A percentile compares a stretch with the other conserved stretches of the same genome.
Conservation (phyloP, 2,113 vertebrate genomes). For the Petaurus breviceps region DNA sequence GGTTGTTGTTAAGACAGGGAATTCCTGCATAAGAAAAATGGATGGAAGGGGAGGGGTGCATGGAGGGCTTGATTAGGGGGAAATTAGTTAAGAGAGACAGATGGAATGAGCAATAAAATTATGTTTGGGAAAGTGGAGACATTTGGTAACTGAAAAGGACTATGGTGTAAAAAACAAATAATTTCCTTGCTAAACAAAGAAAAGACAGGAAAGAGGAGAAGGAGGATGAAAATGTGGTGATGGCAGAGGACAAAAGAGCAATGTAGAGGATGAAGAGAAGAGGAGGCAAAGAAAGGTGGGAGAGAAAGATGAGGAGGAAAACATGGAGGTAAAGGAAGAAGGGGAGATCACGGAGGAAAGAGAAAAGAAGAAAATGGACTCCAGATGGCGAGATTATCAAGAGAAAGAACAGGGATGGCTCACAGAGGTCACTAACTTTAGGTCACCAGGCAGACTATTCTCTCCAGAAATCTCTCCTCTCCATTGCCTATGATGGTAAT, state of each 20-base stretch:
- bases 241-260: neutral
- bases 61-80: neutral
- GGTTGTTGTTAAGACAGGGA: neutral
- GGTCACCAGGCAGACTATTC: neutral
- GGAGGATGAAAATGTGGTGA: neutral
- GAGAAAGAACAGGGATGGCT: neutral
- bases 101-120: neutral
- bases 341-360: neutral
- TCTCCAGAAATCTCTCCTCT: slow-evolving; percentile 55
- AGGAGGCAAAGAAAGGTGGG: neutral
- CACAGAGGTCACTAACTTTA: neutral
- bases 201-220: neutral
- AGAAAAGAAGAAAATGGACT: neutral
- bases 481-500: neutral
- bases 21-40: neutral
- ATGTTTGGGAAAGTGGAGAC: neutral
- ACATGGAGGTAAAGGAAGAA: neutral
- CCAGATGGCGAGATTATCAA: neutral
- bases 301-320: neutral
- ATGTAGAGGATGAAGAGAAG: neutral
- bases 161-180: neutral
- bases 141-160: neutral
- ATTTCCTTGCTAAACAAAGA: neutral
- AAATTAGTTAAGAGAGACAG: neutral
- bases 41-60: neutral